Base-by-base conservation (phyloP, 2,113 vertebrate genomes). In the Motacilla tschutschensis region DNA sequence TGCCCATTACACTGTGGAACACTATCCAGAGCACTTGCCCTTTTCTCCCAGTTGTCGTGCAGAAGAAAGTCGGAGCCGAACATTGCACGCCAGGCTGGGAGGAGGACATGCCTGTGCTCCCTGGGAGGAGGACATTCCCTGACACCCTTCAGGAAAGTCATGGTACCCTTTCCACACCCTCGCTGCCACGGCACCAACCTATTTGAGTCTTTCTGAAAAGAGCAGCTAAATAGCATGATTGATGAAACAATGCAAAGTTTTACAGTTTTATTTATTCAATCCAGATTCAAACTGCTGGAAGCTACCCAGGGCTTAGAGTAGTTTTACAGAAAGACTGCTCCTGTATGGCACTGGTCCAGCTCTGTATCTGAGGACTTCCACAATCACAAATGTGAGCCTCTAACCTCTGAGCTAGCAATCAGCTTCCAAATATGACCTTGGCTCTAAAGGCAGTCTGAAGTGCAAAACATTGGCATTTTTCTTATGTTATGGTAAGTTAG, bases 1-100 rank as follows among this genome's bases (percentile, higher is more conserved):
- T 0, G 14, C 21, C 9, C 21, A 24, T 55, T 55, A 24, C n/a
- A 15, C 54, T 35, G n/a, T 57, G 54, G 21, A 57, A 35, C 10
- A 5, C 54, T 10, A 16, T 24, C 33, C 22, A 35, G 54, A 17
- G 54, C 14, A 35, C n/a, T 7, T 25, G 33, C 24, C 14, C 9
- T 24, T 35, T 35, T 35, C n/a, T 35, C n/a, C 21, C 9, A 22
- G 14, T 16, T 3, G 10, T 24, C n/a, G n/a, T 55, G n/a, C 24
- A 21, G 21, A 33, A 35, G 33, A 24, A 35, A 35, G 33, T n/a
- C 10, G 14, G 10, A 57, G 21, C 33, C 2, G 7, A 17, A 10
- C 14, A 4, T 17, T 1, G 0, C 22, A 57, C 3, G 6, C 22
- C 2, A 10, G n/a, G 21, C n/a, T 57, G 14, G 14, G 54, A 16